Evolutionary conservation across 2,888 invertebrate genomes (phyloP), one percentile per base, ranked within the genome.

Genomic region (Pristionchus exspectatus): DNA sequence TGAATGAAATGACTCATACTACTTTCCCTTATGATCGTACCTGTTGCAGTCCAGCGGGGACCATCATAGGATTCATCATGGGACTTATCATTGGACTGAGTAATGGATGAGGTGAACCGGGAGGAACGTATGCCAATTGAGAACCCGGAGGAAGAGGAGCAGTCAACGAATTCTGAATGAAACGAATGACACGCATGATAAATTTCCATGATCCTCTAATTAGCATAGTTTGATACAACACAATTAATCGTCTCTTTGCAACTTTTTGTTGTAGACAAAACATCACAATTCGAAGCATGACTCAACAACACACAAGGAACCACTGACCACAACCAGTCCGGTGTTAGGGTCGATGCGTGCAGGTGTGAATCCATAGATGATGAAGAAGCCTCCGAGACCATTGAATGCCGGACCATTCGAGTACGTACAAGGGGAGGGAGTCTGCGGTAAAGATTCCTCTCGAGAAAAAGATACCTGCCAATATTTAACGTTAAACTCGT

Each of bases 291-390:
- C 24, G 44, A 44, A 50, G 7, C 21, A 18, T 59, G 16, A 59
- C 24, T 18, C 16, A 59, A 24, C 59, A 5, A 69, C 30, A 27
- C 0, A 4, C 3, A 69, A 27, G 30, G n/a, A 69, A 33, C 30
- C 2, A 59, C 84, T 27, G 5, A 85, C 84, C 84, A 24, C 59
- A 7, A 59, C 24, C 84, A 85, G 18, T 59, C 84, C 84, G 16
- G 84, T 85, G 59, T 27, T 33, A 16, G 59, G 59, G 21, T 85
- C 50, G 38, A 85, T 30, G 4, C 84, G 56, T 7, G 84, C 84
- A 24, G 59, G 84, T 3, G 84, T 21, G 84, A 56, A 85, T 56
- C 84, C 84, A 33, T 59, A 59, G 56, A 85, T 85, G 59, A 85
- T 56, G 50, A 24, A 85, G 33, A 18, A 85, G 2, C 84, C 84